A percentile compares a stretch with the other conserved stretches of the same genome.
Evolutionary conservation across 2,113 vertebrate species (phyloP).

Genomic region (Athene noctua): DNA sequence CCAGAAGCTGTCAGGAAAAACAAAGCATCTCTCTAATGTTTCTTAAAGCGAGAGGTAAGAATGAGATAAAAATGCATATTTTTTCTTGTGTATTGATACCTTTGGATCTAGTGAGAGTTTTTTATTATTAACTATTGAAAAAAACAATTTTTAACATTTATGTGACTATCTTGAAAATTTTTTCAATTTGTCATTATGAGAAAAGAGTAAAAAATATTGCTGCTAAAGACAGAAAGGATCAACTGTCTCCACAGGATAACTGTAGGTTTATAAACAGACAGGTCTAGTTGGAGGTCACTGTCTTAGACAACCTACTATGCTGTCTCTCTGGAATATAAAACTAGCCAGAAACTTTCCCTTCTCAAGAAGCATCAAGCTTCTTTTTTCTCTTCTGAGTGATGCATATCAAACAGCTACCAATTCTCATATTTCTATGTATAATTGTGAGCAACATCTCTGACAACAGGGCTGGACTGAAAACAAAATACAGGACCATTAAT

Average conservation of each 20-base stretch:
- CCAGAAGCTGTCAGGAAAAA: background rate
- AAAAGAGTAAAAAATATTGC: background rate
- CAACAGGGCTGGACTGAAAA: background rate
- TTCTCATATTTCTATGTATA: background rate
- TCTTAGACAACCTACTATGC: background rate
- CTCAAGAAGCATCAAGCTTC: background rate
- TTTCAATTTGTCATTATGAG: background rate
- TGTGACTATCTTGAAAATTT: background rate
- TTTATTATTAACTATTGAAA: background rate
- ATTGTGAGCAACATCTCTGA: background rate
- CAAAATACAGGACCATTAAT: background rate
- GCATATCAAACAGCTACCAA: background rate
- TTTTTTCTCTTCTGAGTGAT: background rate
- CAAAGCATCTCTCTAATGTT: background rate
- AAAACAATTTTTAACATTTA: background rate
- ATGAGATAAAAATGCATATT: background rate
- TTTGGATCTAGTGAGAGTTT: background rate
- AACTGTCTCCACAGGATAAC: background rate
- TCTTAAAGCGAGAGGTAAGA: background rate
- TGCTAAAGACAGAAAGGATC: background rate
- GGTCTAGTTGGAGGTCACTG: background rate
- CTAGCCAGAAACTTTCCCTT: background rate
- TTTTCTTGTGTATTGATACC: background rate
- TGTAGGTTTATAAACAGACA: background rate
- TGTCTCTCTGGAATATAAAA: background rate